These are phyloP conservation scores for Lomographa bimaculata DNA, from an alignment of 2,888 invertebrate genomes.

Conservation along the genomic window DNA sequence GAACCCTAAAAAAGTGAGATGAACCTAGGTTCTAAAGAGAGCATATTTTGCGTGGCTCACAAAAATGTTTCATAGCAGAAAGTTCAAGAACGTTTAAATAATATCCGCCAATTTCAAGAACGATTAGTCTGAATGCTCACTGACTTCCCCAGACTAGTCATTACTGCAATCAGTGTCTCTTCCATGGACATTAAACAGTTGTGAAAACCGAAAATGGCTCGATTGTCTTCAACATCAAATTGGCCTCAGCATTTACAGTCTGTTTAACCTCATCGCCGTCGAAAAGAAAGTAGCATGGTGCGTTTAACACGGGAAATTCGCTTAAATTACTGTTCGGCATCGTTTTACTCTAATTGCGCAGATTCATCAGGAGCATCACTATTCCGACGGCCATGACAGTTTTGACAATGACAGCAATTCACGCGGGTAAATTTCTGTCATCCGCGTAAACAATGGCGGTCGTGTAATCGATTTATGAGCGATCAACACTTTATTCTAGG, in stretches of 20 bases:
- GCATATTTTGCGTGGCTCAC: too few species aligned
- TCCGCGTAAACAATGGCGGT: conserved; percentile 18
- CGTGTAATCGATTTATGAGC: conserved; percentile 20
- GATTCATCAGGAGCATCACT: conserved; percentile 60
- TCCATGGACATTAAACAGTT: conserved; percentile 5
- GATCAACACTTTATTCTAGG: conserved; percentile 18
- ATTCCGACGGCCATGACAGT: conserved; percentile 57
- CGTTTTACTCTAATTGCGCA: conserved; percentile 76
- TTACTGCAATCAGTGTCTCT: conserved; percentile 4
- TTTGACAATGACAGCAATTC: conserved; percentile 66
- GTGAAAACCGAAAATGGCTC: conserved; percentile 18
- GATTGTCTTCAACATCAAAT: conserved; percentile 18
- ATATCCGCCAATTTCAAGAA: neutral
- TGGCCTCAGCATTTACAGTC: conserved; percentile 62
- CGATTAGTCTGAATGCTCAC: conserved; percentile 4
- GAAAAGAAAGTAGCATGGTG: conserved; percentile 76
- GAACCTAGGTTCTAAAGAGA: too few species aligned
- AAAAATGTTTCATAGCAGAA: neutral
- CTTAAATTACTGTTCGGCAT: conserved; percentile 71
- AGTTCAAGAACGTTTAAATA: neutral
- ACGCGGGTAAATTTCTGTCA: conserved; percentile 46
- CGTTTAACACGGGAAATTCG: conserved; percentile 73
- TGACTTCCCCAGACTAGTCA: conserved; percentile 1
- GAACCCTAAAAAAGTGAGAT: too few species aligned
- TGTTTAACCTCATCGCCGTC: conserved; percentile 67